These are phyloP conservation scores for Scrobipalpa atriplicella DNA, from an alignment of 2,888 invertebrate genomes.

Conservation along the genomic window DNA sequence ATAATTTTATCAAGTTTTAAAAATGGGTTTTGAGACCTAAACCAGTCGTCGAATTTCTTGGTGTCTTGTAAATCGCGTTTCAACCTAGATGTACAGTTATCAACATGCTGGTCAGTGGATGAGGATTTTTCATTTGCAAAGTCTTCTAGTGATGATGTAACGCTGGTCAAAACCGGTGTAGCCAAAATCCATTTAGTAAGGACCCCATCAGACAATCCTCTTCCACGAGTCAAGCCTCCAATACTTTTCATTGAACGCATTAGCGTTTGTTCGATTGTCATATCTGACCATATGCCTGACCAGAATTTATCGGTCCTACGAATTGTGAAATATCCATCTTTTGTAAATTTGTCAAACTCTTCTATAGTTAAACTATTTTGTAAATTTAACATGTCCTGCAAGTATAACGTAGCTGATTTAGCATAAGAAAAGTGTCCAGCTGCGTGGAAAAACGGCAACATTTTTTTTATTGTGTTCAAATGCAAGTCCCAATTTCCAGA, in stretches of 20 bases:
- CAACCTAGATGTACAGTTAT: background rate
- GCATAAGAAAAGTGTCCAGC: slow-evolving; percentile 41
- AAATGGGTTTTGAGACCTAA: slow-evolving; percentile 22
- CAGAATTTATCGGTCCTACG: slow-evolving; percentile 40
- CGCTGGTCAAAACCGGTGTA: background rate
- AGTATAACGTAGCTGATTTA: slow-evolving; percentile 31
- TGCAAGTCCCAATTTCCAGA: slow-evolving; percentile 41
- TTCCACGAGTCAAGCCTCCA: slow-evolving; percentile 17
- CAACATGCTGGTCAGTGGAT: slow-evolving; percentile 25
- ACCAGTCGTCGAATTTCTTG: background rate
- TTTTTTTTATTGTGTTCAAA: slow-evolving; percentile 44
- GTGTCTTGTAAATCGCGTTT: slow-evolving; percentile 23
- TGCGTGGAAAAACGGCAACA: slow-evolving; percentile 41
- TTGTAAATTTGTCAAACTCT: slow-evolving; percentile 35
- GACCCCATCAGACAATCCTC: slow-evolving; percentile 19
- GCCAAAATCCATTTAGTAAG: slow-evolving; percentile 15
- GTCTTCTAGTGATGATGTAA: too few species aligned
- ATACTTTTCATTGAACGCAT: slow-evolving; percentile 24
- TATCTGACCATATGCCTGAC: slow-evolving; percentile 42
- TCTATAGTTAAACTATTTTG: slow-evolving; percentile 39
- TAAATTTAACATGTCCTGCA: slow-evolving; percentile 55
- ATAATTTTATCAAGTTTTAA: background rate
- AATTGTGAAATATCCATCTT: slow-evolving; percentile 44
- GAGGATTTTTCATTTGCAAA: too few species aligned
- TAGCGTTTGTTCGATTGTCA: slow-evolving; percentile 30